Percentiles rank a stretch among this genome's conserved stretches.
phyloP scores from a whole-genome alignment of 2,113 vertebrate genomes.

The Rynchops niger region DNA sequence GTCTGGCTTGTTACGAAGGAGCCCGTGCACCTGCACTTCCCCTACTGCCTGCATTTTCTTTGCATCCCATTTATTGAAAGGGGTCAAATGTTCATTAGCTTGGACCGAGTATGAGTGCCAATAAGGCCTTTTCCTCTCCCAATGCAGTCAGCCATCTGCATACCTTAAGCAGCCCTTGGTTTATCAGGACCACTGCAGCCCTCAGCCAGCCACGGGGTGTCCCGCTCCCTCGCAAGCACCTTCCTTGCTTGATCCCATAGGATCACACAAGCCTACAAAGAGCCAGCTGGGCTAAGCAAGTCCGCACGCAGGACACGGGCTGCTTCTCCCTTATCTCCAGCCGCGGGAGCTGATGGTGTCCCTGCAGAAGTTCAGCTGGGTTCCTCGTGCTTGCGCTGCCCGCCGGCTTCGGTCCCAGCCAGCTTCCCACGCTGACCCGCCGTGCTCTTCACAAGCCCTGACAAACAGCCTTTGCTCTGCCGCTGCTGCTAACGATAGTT shows the following conservation, averaged over 20 bases:
- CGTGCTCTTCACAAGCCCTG: background rate
- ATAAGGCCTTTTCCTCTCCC: background rate
- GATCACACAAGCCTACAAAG: background rate
- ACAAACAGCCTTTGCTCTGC: background rate
- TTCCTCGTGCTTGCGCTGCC: background rate
- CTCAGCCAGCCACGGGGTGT: background rate
- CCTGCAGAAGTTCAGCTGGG: background rate
- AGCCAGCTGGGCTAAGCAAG: background rate
- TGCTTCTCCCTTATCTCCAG: background rate
- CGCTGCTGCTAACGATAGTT: background rate
- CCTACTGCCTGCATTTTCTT: background rate
- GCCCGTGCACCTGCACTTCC: background rate
- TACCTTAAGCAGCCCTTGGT: background rate
- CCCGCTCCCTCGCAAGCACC: accelerated
- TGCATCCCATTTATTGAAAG: background rate
- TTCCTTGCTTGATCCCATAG: accelerated
- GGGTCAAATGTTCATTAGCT: background rate
- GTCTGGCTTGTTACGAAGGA: background rate
- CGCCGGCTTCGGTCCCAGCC: background rate
- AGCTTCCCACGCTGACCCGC: background rate
- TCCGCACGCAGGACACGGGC: accelerated
- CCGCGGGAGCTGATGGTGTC: background rate
- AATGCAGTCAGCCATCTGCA: accelerated
- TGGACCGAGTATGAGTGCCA: background rate
- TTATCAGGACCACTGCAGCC: background rate